Percentiles rank a stretch among this genome's conserved stretches.
Conservation (phyloP, 2,888 invertebrate genomes). For the Nesidiocoris tenuis region DNA sequence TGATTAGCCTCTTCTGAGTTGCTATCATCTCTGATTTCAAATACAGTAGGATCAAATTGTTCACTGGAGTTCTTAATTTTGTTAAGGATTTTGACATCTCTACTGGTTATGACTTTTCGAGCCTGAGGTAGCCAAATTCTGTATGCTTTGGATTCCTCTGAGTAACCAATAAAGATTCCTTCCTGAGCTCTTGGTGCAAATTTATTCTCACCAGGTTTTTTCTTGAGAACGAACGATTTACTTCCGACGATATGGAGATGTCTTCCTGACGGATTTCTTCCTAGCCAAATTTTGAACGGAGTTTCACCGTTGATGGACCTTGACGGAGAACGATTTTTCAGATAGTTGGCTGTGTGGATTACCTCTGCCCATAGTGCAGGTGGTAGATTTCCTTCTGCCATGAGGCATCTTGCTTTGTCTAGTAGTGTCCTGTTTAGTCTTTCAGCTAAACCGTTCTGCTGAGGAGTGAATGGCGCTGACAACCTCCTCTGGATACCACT, state of each 20-base stretch:
- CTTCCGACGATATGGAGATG: constrained; percentile 1
- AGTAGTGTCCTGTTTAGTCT: constrained; percentile 52
- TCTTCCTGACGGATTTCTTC: neutral
- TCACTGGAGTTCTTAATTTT: no score
- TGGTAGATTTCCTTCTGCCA: constrained; percentile 50
- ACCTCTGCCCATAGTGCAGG: constrained; percentile 51
- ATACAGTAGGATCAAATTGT: neutral
- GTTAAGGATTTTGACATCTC: neutral
- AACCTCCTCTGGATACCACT: constrained; percentile 50
- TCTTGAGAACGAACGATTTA: neutral
- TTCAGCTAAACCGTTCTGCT: constrained; percentile 53
- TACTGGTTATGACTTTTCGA: neutral
- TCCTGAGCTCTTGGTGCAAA: neutral
- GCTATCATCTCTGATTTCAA: neutral
- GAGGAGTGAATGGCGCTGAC: constrained; percentile 51
- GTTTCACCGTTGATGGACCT: neutral
- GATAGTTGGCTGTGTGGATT: constrained; percentile 52
- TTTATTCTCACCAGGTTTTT: neutral
- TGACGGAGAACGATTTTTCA: constrained; percentile 51
- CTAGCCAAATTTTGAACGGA: neutral
- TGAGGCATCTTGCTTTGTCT: constrained; percentile 52
- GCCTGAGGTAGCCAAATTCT: neutral
- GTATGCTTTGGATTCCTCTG: neutral
- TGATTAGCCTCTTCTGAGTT: neutral
- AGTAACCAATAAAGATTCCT: neutral